Conservation (phyloP, 2,797 vertebrate species). For the Ibycter americanus region DNA sequence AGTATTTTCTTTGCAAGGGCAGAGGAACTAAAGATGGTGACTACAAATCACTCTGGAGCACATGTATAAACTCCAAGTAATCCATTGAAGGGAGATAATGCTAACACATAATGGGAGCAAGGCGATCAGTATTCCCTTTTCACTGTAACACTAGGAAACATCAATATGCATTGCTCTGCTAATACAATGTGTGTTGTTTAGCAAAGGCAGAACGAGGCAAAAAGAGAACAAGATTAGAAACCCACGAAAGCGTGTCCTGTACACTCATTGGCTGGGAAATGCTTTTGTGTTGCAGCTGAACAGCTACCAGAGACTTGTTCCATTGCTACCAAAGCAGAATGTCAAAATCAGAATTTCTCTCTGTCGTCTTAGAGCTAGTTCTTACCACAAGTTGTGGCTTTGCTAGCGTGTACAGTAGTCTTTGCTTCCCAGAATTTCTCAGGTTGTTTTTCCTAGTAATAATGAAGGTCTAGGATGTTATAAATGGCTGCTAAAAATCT, state of each 20-base stretch:
- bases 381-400: neutral
- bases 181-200: constrained; percentile 35
- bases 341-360: neutral
- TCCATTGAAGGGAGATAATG: constrained; percentile 39
- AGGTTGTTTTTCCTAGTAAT: neutral
- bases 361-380: neutral
- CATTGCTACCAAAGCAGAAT: neutral
- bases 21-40: constrained; percentile 9
- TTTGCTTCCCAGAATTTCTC: neutral
- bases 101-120: constrained; percentile 35
- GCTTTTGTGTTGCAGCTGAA: neutral
- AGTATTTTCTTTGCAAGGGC: constrained; percentile 4
- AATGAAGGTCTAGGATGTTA: neutral
- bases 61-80: constrained; percentile 35
- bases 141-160: constrained; percentile 33
- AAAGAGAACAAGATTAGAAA: constrained; percentile 58
- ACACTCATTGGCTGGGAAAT: constrained; percentile 23
- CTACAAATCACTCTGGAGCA: constrained; percentile 42
- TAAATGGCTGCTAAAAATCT: neutral
- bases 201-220: constrained; percentile 50
- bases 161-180: constrained; percentile 49
- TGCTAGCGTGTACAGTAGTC: neutral
- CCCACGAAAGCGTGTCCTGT: constrained; percentile 13
- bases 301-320: neutral
- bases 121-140: constrained; percentile 37